Evolutionary conservation across 2,113 vertebrate species (phyloP).

Genomic region (Aramus guarauna): DNA sequence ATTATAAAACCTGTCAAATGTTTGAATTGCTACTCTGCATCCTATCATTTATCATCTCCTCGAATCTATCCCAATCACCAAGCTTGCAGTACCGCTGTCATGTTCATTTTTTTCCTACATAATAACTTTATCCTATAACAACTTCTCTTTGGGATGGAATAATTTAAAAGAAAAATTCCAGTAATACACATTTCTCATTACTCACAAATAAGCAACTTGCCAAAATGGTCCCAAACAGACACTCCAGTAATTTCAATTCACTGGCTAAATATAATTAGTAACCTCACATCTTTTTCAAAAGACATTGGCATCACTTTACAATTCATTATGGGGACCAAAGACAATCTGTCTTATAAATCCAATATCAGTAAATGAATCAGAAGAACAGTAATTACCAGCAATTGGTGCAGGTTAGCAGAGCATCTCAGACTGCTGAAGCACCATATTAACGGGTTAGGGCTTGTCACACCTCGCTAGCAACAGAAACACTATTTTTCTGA

Average conservation of each 20-base stretch:
- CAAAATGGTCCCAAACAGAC: background rate
- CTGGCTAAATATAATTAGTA: background rate
- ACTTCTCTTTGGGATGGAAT: background rate
- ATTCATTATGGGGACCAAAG: background rate
- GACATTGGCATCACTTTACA: background rate
- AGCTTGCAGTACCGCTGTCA: background rate
- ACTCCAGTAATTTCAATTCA: background rate
- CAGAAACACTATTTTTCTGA: too few species aligned
- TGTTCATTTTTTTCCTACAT: background rate
- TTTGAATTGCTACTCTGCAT: background rate
- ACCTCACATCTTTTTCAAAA: background rate
- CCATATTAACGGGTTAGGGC: rapidly evolving
- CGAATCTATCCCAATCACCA: background rate
- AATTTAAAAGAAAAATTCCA: background rate
- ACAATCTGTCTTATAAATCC: background rate
- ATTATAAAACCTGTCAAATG: background rate
- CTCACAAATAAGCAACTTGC: background rate
- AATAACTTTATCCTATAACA: background rate
- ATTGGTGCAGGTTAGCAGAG: background rate
- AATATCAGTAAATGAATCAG: background rate
- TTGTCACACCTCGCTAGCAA: background rate
- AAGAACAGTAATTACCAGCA: background rate
- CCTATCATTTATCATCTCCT: background rate
- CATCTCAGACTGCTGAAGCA: background rate
- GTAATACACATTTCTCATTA: background rate